phyloP scores from a whole-genome alignment of 2,797 vertebrate genomes.

The Emys orbicularis region DNA sequence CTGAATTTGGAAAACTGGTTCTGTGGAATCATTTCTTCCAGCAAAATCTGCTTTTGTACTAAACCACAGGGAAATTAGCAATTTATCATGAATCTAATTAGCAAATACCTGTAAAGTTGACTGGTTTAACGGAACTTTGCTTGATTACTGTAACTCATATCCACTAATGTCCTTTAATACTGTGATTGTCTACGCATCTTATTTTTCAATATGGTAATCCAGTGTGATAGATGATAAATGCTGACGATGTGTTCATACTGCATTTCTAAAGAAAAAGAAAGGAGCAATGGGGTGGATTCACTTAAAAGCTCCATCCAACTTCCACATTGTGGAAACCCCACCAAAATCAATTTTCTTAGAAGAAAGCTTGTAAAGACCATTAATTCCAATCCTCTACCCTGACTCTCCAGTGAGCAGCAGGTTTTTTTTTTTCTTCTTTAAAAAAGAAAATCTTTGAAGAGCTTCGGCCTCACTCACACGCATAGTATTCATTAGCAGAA shows the following conservation, averaged over 20 bases:
- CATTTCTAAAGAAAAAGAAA: neutral
- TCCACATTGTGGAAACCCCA: fast-evolving
- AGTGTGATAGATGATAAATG: neutral
- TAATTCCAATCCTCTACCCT: neutral
- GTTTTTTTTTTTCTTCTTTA: conserved; percentile 1
- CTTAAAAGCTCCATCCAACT: neutral
- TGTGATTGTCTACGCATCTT: neutral
- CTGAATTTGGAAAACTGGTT: conserved; percentile 17
- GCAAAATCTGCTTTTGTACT: neutral
- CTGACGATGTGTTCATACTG: neutral
- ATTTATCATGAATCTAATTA: conserved; percentile 22
- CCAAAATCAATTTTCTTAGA: neutral
- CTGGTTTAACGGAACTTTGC: neutral
- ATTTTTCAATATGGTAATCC: conserved; percentile 4
- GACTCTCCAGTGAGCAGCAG: neutral
- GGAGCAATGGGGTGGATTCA: neutral
- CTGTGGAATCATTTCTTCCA: conserved; percentile 40
- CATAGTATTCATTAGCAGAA: neutral
- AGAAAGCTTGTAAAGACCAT: neutral
- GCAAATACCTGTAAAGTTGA: neutral
- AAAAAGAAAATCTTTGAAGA: neutral
- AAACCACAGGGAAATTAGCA: neutral
- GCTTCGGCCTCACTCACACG: neutral
- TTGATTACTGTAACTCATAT: neutral
- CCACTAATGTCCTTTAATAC: neutral